Base-by-base conservation (phyloP, 2,797 vertebrate genomes). In the Ispidina picta region DNA sequence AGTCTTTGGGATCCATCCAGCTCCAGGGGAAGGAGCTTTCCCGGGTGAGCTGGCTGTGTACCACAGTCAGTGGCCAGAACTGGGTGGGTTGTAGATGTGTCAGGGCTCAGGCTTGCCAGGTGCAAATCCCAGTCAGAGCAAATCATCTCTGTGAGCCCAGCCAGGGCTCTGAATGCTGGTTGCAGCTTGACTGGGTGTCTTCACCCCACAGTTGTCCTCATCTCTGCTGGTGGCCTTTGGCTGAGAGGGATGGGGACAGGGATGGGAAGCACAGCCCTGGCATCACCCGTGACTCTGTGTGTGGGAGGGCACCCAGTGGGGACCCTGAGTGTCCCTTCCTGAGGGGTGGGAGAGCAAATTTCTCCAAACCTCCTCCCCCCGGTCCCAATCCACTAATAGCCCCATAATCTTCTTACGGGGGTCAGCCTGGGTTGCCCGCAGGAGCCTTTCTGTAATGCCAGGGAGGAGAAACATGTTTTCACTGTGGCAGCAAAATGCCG, bases 361-460 rank as follows among this genome's bases (percentile, higher is more conserved):
- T 88, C 90, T 83, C 83, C 81, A 81, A 94, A 83, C 75, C 80
- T 72, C 90, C 65, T 76, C 81, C 49, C 49, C 22, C 64, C 8
- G 6, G 73, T 85, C 83, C 76, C 92, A 90, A 90, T 91, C 90
- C 21, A 15, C 66, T 96, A 96, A 96, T 62, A 96, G 86, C 89
- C 69, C 41, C 10, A 21, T 93, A 96, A 96, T 95, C 95, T 73
- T 93, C 94, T 96, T 93, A 96, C 0, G 2, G 64, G 86, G 92
- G 78, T 92, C 95, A 96, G 56, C 68, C 86, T 59, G 89, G 95
- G 90, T 54, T 35, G 16, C 55, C 29, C 4, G 1, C 5, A 26
- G 73, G 64, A 85, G 70, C 74, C 58, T 91, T 74, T 71, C 58
- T 88, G 79, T 52, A 65, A 56, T 11, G 75, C 68, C 2, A 4